Percentiles rank a stretch among this genome's conserved stretches.
Evolutionary conservation across 2,797 vertebrate genomes (phyloP).

Genomic region (Etheostoma perlongum): DNA sequence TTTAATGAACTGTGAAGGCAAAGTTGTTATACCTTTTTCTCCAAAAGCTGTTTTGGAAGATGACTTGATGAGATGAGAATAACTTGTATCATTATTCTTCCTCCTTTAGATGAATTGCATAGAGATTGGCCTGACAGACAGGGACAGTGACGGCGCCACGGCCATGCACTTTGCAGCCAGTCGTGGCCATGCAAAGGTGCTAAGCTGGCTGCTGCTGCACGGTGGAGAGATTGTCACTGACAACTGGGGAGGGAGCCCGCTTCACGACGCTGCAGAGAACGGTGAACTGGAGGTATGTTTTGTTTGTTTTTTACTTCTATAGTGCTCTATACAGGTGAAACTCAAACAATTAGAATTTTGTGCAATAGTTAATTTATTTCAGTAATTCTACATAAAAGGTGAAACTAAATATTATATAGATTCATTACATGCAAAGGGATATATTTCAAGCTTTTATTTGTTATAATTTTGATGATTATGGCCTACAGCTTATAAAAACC

Average conservation of each 20-base stretch:
- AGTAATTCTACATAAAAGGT: too few species aligned
- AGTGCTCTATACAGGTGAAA: not conserved
- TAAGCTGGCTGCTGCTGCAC: constrained; percentile 97
- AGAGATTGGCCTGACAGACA: constrained; percentile 89
- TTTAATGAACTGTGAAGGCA: not conserved
- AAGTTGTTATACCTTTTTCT: not conserved
- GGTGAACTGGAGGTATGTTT: constrained; percentile 93
- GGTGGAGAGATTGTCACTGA: constrained; percentile 93
- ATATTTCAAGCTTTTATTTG: too few species aligned
- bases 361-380: too few species aligned
- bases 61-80: not conserved
- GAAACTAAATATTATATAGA: too few species aligned
- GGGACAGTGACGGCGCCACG: constrained; percentile 92
- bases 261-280: constrained; percentile 95
- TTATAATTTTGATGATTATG: too few species aligned
- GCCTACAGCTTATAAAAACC: too few species aligned
- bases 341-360: too few species aligned
- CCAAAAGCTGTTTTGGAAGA: not conserved
- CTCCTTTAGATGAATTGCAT: constrained; percentile 90
- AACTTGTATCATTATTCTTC: not conserved
- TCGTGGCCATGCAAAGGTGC: constrained; percentile 95
- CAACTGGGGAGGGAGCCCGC: constrained; percentile 92
- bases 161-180: constrained; percentile 98
- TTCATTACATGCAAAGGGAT: too few species aligned
- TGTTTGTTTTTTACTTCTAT: not conserved